A percentile compares a stretch with the other conserved stretches of the same genome.
These are phyloP conservation scores for Sciurus carolinensis DNA, from an alignment of 2,797 vertebrate species.

Conservation along the genomic window DNA sequence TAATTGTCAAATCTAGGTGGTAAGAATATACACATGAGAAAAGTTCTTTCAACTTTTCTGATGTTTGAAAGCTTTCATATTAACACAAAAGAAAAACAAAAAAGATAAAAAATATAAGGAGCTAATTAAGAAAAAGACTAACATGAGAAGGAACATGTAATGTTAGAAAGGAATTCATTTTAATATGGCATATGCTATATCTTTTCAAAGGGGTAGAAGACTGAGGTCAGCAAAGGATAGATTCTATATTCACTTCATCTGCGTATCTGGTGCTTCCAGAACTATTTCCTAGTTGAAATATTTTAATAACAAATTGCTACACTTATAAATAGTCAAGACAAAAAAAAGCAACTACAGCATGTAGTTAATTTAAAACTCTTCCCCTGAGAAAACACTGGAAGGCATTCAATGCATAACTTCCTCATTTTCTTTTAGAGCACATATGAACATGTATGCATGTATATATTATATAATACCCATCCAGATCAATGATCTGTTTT, in stretches of 20 bases:
- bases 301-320: conserved; percentile 3
- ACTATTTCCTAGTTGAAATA: background rate
- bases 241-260: background rate
- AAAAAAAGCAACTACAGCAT: background rate
- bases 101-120: background rate
- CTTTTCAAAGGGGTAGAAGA: background rate
- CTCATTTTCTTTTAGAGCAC: background rate
- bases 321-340: background rate
- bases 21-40: background rate
- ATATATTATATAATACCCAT: background rate
- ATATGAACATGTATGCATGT: background rate
- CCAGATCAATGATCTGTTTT: background rate
- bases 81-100: background rate
- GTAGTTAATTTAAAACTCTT: conserved; percentile 20
- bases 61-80: conserved; percentile 19
- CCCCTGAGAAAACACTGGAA: background rate
- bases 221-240: background rate
- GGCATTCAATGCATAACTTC: background rate
- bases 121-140: background rate
- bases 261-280: background rate
- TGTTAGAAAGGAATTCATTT: conserved; percentile 25
- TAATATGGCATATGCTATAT: background rate
- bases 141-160: background rate
- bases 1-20: background rate
- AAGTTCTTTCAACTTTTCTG: conserved; percentile 13